phyloP scores from a whole-genome alignment of 2,113 vertebrate species.

The Balaeniceps rex region DNA sequence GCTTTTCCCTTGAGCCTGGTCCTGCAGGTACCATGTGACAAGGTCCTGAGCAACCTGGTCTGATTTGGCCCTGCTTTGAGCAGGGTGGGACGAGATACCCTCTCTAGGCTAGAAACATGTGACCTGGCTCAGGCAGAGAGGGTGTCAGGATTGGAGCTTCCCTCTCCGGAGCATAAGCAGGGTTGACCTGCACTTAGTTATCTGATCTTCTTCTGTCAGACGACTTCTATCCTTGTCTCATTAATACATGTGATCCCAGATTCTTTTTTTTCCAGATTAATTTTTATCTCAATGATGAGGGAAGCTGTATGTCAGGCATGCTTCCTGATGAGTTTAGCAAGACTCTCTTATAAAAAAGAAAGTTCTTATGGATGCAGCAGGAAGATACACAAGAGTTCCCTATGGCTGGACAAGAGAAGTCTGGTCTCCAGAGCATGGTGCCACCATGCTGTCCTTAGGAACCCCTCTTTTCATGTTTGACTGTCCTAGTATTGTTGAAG shows the following conservation, averaged over 20 bases:
- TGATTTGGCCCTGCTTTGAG: not conserved
- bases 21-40: not conserved
- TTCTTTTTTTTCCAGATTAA: not conserved
- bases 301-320: fast-evolving
- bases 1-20: not conserved
- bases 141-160: not conserved
- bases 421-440: not conserved
- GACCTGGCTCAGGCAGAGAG: not conserved
- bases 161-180: fast-evolving
- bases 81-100: not conserved
- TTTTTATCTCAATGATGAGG: not conserved
- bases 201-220: not conserved
- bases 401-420: not conserved
- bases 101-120: not conserved
- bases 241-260: not conserved
- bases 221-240: not conserved
- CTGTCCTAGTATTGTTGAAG: not conserved
- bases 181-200: not conserved
- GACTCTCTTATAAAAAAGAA: not conserved
- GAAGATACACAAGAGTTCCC: not conserved
- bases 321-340: not conserved
- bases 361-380: not conserved
- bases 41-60: not conserved
- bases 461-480: not conserved
- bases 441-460: not conserved